Percentiles rank a stretch among this genome's conserved stretches.
Conservation (phyloP, 2,113 vertebrate species). For the Mirza zaza region DNA sequence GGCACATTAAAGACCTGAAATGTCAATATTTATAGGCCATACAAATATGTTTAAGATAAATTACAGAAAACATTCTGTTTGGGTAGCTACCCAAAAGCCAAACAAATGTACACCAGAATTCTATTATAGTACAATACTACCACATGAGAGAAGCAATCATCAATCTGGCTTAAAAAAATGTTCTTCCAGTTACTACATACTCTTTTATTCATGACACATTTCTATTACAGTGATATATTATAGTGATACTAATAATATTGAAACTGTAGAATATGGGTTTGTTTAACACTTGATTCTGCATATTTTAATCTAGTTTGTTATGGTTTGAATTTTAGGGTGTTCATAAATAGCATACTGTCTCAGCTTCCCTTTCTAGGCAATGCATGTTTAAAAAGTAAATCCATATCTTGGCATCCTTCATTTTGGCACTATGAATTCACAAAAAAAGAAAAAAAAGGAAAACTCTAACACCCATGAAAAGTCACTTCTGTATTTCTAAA, state of each 20-base stretch:
- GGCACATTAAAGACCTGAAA: background rate
- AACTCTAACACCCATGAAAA: background rate
- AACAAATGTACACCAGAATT: background rate
- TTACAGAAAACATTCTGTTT: background rate
- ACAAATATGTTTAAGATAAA: constrained; percentile 8
- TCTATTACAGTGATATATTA: background rate
- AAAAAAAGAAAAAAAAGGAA: background rate
- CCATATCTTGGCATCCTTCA: background rate
- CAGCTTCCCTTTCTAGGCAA: background rate
- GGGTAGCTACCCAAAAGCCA: background rate
- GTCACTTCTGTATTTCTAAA: constrained; percentile 40
- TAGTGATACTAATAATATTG: background rate
- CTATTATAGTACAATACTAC: background rate
- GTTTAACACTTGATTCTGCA: background rate
- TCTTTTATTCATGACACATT: background rate
- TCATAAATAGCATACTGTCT: background rate
- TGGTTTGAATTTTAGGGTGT: background rate
- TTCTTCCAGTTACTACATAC: background rate
- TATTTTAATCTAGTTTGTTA: background rate
- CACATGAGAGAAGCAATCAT: background rate
- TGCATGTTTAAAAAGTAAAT: background rate
- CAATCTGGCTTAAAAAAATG: background rate
- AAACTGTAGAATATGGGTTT: background rate
- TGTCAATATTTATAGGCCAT: constrained; percentile 11
- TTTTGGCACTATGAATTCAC: background rate